Evolutionary conservation across 2,888 invertebrate genomes (phyloP).

Genomic region (Strigamia transsilvanica): DNA sequence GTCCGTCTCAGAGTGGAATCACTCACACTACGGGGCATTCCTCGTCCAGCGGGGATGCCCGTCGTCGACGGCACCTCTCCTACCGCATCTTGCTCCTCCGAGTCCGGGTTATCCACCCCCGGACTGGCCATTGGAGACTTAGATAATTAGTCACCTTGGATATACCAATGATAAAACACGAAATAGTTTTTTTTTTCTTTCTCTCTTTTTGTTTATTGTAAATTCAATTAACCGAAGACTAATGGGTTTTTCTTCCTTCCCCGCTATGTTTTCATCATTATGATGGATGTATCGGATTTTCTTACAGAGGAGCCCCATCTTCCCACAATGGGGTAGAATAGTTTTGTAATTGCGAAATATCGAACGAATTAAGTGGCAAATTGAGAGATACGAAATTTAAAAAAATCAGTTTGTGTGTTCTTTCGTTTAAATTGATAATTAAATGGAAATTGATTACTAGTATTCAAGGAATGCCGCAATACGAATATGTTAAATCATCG

Average conservation of each 20-base stretch:
- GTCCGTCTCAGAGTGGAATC: constrained; percentile 63
- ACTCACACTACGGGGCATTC: constrained; percentile 63
- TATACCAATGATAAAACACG: constrained; percentile 11
- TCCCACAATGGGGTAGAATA: too few species aligned
- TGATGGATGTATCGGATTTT: neutral
- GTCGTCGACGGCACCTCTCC: constrained; percentile 19
- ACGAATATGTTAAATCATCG: too few species aligned
- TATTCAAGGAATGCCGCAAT: too few species aligned
- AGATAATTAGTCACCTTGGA: constrained; percentile 26
- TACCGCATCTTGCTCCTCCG: constrained; percentile 36
- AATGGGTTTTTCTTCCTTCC: neutral
- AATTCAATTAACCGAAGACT: too few species aligned
- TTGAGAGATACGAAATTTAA: neutral
- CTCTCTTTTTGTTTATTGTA: neutral
- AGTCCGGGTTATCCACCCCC: neutral
- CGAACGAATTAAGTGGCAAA: neutral
- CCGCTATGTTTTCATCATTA: neutral
- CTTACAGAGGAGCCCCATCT: too few species aligned
- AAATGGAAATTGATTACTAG: too few species aligned
- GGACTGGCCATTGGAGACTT: constrained; percentile 27
- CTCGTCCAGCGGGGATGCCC: constrained; percentile 54
- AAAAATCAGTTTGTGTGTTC: too few species aligned
- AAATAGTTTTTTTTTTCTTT: neutral
- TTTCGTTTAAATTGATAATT: too few species aligned
- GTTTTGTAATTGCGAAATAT: neutral